These are phyloP conservation scores for Punctoribates punctum DNA, from an alignment of 2,888 invertebrate genomes.

Conservation along the genomic window DNA sequence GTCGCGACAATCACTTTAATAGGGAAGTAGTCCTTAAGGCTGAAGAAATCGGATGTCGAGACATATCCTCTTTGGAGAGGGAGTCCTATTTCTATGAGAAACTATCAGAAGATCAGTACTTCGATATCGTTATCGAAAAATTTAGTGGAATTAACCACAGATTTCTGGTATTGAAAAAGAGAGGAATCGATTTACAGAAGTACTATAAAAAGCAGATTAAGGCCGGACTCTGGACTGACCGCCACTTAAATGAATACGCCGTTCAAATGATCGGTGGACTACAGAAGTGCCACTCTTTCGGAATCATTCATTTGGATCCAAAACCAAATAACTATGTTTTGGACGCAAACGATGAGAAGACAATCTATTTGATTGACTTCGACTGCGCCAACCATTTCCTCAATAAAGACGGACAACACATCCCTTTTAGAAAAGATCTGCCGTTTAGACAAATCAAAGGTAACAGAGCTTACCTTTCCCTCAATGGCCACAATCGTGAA, in stretches of 20 bases:
- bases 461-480: neutral
- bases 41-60: neutral
- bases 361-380: neutral
- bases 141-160: neutral
- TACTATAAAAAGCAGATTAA: neutral
- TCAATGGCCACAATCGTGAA: neutral
- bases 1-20: neutral
- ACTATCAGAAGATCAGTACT: neutral
- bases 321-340: neutral
- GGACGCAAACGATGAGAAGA: neutral
- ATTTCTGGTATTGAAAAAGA: neutral
- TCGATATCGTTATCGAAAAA: neutral
- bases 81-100: neutral
- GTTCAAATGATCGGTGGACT: neutral
- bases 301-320: neutral
- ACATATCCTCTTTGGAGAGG: neutral
- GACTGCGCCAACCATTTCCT: neutral
- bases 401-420: neutral
- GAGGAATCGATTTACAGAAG: neutral
- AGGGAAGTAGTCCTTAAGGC: neutral
- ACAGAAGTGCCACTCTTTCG: neutral
- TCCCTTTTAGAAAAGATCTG: neutral
- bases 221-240: neutral
- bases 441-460: neutral
- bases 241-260: neutral